Base-by-base conservation (phyloP, 1,140 invertebrate genomes). In the Pomacea maculata region DNA sequence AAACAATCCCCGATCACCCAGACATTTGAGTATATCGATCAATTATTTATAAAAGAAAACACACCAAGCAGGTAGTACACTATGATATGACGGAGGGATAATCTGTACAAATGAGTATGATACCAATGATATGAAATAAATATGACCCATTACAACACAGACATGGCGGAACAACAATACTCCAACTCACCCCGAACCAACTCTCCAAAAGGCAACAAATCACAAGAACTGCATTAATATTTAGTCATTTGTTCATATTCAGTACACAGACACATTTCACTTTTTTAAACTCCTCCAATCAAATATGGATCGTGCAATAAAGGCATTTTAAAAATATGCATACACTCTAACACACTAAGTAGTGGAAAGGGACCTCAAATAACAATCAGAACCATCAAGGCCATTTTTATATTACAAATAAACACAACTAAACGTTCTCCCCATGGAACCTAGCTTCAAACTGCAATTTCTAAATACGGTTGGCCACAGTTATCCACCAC, bases 71-170 rank as follows among this genome's bases (percentile, higher is more conserved):
- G 9, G 64, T 29, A 61, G 14, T 45, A 14, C 55, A 25, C 55
- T 78, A 14, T 78, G 77, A 78, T 78, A 78, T 78, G 77, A 78
- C 19, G 29, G 61, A 70, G 65, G 55, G 54, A 17, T 52, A 70
- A 55, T 34, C 77, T 78, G 77, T 78, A 78, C 77, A 78, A 17
- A 57, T 78, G 77, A 78, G 77, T 78, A 78, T 78, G 77, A 77
- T 77, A 78, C 65, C 77, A 21, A 45, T 78, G 77, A 78, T 78
- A 78, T 78, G 77, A 78, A 78, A 78, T 78, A 78, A 78, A 78
- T 78, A 78, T 29, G 65, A 78, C 65, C 29, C 52, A 70, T 45
- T 70, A 78, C 65, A 78, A 70, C 77, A 78, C 52, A 29, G 19
- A 67, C 17, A 7, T 57, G 2, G 52, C 52, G 19, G 17, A 45